Percentiles rank a stretch among this genome's conserved stretches.
These are phyloP conservation scores for Ia io DNA, from an alignment of 2,113 vertebrate genomes.

Conservation along the genomic window DNA sequence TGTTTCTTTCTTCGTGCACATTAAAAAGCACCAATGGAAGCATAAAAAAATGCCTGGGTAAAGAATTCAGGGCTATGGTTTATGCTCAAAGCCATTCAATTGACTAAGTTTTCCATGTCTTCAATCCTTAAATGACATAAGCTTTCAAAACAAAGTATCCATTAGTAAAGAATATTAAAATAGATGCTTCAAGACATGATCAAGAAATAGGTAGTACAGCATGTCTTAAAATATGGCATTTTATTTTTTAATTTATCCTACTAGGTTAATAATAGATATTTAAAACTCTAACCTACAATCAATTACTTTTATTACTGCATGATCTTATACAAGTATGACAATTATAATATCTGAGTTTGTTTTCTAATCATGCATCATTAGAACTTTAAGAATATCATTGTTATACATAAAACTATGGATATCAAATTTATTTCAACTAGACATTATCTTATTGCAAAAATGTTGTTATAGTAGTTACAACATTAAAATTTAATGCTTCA, in stretches of 20 bases:
- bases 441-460: background rate
- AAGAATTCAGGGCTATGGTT: background rate
- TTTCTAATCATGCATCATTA: conserved; percentile 4
- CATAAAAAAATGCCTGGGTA: background rate
- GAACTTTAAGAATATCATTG: conserved; percentile 1
- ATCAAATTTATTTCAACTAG: background rate
- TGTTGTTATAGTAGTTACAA: background rate
- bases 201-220: background rate
- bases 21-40: background rate
- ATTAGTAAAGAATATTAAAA: conserved; percentile 18
- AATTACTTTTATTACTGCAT: background rate
- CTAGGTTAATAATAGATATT: background rate
- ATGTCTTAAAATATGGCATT: background rate
- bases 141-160: background rate
- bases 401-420: background rate
- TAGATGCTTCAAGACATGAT: background rate
- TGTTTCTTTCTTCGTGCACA: background rate
- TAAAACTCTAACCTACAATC: background rate
- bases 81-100: background rate
- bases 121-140: background rate
- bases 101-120: background rate
- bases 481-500: background rate
- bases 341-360: background rate
- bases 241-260: conserved; percentile 16
- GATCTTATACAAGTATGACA: background rate